Evolutionary conservation across 2,113 vertebrate genomes (phyloP), one percentile per base, ranked within the genome.

Genomic region (Tursiops truncatus): DNA sequence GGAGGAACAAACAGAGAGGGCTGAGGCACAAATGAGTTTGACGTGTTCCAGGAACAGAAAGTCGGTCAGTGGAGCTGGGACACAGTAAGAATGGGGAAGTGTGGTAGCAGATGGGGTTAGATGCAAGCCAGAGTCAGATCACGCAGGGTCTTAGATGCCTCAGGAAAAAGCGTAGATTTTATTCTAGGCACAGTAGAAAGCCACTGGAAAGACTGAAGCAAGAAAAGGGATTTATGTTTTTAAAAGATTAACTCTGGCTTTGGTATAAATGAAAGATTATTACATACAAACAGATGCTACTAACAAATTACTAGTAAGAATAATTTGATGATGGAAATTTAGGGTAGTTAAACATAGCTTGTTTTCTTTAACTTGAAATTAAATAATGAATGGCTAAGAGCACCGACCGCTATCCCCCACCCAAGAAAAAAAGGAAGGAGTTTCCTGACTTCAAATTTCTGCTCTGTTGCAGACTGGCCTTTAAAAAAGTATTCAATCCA

Each of bases 351-450:
- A 60, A 25, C 41, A 83, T 8, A 76, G 44, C 10, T 68, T 50
- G 82, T 26, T 50, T 86, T 50, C 58, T 95, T 81, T 84, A 85
- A 90, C 60, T 38, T 92, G 73, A 94, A 87, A 96, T 80, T 84
- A 92, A 88, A 56, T 65, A 87, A 88, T 3, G 14, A 38, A 67
- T 71, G 38, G 21, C 17, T 50, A 21, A 62, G 38, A 87, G 63
- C 15, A 80, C 6, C 4, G 36, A 83, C 4, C n/a, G 28, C 26
- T 8, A n/a, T 6, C 31, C 25, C 2, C 53, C 33, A 1, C 36
- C 70, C 26, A 71, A 38, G 47, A 23, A n/a, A 81, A 91, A 89
- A 82, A 65, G 23, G 7, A 58, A 80, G 73, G 36, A 58, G 7
- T 53, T 41, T 7, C 18, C 28, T 68, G 41, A 65, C 15, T 94